Evolutionary conservation across 2,797 vertebrate genomes (phyloP).

Genomic region (Spheniscus humboldti): DNA sequence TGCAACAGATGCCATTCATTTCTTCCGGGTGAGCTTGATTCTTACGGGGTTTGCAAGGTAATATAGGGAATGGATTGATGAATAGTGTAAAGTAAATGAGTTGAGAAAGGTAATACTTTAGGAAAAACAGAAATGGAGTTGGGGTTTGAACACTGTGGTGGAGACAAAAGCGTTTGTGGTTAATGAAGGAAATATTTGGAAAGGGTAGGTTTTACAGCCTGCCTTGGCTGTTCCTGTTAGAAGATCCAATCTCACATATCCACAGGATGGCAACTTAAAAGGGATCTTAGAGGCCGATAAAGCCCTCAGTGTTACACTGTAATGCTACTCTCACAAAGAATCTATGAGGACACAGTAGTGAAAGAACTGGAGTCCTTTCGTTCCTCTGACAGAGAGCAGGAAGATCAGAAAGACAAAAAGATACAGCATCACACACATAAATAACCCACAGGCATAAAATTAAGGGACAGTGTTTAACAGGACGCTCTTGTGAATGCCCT

Average conservation of each 20-base stretch:
- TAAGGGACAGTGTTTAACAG: not conserved
- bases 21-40: not conserved
- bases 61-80: not conserved
- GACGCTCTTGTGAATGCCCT: not conserved
- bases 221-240: not conserved
- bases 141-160: not conserved
- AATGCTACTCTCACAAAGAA: not conserved
- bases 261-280: not conserved
- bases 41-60: not conserved
- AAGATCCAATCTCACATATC: not conserved
- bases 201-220: not conserved
- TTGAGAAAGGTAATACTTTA: not conserved
- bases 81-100: not conserved
- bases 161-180: not conserved
- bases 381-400: not conserved
- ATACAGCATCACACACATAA: not conserved
- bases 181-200: slow-evolving; percentile 13
- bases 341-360: not conserved
- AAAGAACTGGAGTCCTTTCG: not conserved
- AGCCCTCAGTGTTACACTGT: not conserved
- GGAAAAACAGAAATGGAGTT: not conserved
- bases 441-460: not conserved
- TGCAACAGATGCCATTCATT: not conserved
- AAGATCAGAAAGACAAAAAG: not conserved
- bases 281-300: not conserved